Conservation (phyloP, 2,113 vertebrate genomes). For the Canis aureus region DNA sequence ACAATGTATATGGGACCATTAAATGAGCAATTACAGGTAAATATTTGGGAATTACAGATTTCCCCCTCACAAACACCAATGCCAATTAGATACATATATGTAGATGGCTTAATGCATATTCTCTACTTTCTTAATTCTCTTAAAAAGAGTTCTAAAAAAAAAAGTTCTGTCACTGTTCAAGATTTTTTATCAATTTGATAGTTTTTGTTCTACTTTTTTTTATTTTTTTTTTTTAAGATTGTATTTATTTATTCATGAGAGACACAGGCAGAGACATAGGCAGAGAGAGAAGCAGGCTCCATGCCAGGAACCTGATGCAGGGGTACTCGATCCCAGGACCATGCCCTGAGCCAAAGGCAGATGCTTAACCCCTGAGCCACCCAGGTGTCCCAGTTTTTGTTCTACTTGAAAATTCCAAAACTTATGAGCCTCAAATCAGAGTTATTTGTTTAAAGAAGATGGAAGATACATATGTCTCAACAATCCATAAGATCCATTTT, state of each 20-base stretch:
- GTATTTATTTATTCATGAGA: no score
- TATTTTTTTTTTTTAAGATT: no score
- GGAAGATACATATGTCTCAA: background rate
- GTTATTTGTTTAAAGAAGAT: background rate
- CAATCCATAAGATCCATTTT: background rate
- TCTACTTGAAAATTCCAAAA: slow-evolving; percentile 42
- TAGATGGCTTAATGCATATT: background rate
- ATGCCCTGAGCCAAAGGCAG: no score
- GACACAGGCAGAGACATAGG: no score
- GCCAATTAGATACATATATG: background rate
- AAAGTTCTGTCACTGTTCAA: background rate
- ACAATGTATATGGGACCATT: background rate
- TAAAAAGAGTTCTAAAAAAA: background rate
- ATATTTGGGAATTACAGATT: background rate
- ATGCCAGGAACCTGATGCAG: no score
- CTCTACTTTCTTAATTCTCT: background rate
- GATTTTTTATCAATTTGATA: slow-evolving; percentile 9
- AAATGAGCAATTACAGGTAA: background rate
- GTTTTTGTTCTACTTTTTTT: background rate
- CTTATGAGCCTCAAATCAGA: slow-evolving; percentile 39
- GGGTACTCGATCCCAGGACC: no score
- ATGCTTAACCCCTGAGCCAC: no score
- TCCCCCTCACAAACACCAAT: background rate
- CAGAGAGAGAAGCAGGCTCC: no score
- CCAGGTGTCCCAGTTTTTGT: background rate